Base-by-base conservation (phyloP, 2,113 vertebrate genomes). In the Tor tambroides region DNA sequence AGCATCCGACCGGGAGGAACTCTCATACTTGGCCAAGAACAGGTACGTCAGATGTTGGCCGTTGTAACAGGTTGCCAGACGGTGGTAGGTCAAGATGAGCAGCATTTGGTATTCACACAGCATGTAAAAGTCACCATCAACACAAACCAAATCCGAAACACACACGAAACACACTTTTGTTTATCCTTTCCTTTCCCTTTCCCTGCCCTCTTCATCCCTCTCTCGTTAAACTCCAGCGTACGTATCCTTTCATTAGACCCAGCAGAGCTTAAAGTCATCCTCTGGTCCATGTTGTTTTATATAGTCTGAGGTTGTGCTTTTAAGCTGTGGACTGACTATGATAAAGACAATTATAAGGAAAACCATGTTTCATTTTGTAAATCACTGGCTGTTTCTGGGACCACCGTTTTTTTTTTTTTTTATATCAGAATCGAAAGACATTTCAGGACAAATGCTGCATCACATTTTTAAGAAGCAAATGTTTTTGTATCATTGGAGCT, bases 11-110 rank as follows among this genome's bases (percentile, higher is more conserved):
- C 98, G 10, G 97, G 97, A 35, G 98, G 98, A 1, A 87, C 96
- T 82, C 93, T 99, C 26, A 93, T 99, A 76, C 95, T 99, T 85
- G 98, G 98, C 35, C 98, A 99, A 91, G 98, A 99, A 90, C 98
- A 99, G 97, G 98, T 99, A 91, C 0, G 93, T 69, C 75, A 86
- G 86, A 17, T 12, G 23, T 72, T 85, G 71, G 83, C 83, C 41
- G 0, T 15, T 23, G 35, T 38, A 32, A 69, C 38, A 14, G 61
- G 41, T 43, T 21, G 75, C 77, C 84, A 86, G 80, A 77, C 12
- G 41, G 41, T 65, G 56, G 28, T 11, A 15, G 67, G 41, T 81
- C 51, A 80, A 30, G 74, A 84, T 19, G 19, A 32, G 46, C 35
- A 84, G 82, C 30, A 74, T 78, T 84, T 86, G 56, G 84, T 46